Base-by-base conservation (phyloP, 2,888 invertebrate genomes). In the Poecilobothrus nobilitatus region DNA sequence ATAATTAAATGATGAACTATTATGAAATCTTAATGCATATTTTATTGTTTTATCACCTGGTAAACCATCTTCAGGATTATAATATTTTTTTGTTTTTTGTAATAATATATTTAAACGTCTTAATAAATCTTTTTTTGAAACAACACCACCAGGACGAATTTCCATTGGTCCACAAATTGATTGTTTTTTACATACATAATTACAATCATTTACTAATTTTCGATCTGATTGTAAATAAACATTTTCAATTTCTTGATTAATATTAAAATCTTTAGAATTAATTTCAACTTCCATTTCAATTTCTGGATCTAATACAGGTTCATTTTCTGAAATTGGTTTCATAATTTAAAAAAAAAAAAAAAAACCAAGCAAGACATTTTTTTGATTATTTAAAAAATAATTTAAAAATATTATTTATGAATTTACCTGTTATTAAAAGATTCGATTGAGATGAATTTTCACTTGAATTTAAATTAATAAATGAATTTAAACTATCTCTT, bases 31-130 rank as follows among this genome's bases (percentile, higher is more conserved):
- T 10, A 71, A 37, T 8, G 70, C 67, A 65, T 69, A 71, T 61
- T 68, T 69, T 2, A 27, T 15, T 8, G 71, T 69, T 41, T 67
- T 37, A 67, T 71, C 71, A 21, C 71, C 71, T 2, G 70, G 69
- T 8, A 70, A 63, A n/a, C 8, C 33, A 66, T 71, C 64, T 5
- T 69, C 71, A n/a, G 63, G 63, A 15, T 62, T 64, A 63, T 65
- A 20, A 61, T 66, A 68, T 63, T 66, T 68, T 66, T 67, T 63
- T 21, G 70, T 63, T 68, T 66, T 70, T 12, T n/a, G 34, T 6
- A 20, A 12, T 7, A 71, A 34, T 64, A 41, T 61, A 10, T 65
- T 37, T 12, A 71, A 63, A 37, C 70, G 65, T 20, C 63, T 33
- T 63, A 53, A 27, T 33, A 69, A 64, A 15, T 68, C 65, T n/a